Evolutionary conservation across 2,888 invertebrate genomes (phyloP), one percentile per base, ranked within the genome.

Genomic region (Synergus laeviventris): DNA sequence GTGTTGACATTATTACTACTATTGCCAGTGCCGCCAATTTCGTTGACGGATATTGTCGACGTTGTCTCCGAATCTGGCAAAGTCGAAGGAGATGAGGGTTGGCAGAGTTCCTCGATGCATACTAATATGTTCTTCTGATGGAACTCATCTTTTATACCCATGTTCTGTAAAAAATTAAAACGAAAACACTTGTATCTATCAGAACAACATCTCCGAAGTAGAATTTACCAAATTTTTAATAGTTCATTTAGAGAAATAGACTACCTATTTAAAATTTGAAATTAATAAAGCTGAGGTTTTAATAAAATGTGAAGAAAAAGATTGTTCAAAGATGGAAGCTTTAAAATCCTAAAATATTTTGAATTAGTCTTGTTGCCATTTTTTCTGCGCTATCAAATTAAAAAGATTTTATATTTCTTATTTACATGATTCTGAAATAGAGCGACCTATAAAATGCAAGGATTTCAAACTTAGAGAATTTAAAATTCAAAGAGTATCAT

Each of bases 71-170:
- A 66, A 66, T 79, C 83, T 59, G 82, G 73, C 49, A 81, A 79
- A 78, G 82, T 78, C 80, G 84, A 81, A 62, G 85, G 83, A 73
- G 86, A 81, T 75, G 88, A 81, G 24, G 88, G 77, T 76, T 88
- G 86, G 81, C 93, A 92, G 76, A 95, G 91, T 88, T 95, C 95
- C 87, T 94, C 94, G 82, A 95, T 93, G 89, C 94, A 94, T 61
- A 93, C 92, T 81, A 95, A 90, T 84, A 95, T 93, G 74, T 94
- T 93, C 86, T 93, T 93, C 87, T 95, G 94, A 89, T 95, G 95
- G 87, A 94, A 95, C 81, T 94, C 94, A 91, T 95, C 95, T 88
- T 94, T 94, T 86, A 95, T 94, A 82, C 95, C 95, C 94, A 95
- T 94, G 88, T 93, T 94, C 95, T 95, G 91, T 59, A 92, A 92